Percentiles rank a stretch among this genome's conserved stretches.
Evolutionary conservation across 1,140 invertebrate genomes (phyloP).

Genomic region (Araneus ventricosus): DNA sequence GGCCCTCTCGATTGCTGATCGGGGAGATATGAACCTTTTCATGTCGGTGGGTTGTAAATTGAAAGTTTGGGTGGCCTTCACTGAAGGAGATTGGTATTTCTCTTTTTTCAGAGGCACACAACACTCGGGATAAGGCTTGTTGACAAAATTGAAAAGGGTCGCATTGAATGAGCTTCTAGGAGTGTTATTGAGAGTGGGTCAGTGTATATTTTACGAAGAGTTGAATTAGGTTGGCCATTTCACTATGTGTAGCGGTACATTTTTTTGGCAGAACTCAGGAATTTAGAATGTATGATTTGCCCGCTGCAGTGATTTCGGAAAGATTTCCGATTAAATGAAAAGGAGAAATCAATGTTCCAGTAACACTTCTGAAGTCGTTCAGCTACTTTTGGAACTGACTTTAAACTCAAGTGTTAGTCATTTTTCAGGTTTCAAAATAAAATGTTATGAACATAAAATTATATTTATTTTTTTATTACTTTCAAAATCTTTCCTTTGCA

Average conservation of each 20-base stretch:
- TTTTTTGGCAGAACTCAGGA: too few species aligned
- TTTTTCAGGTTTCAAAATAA: too few species aligned
- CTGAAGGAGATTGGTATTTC: neutral
- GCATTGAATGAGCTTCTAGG: neutral
- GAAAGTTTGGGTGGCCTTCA: constrained; percentile 38
- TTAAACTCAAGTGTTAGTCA: too few species aligned
- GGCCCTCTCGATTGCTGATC: neutral
- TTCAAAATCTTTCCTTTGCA: too few species aligned
- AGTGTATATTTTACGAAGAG: neutral
- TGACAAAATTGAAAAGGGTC: neutral
- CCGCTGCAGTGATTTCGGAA: too few species aligned
- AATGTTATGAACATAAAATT: too few species aligned
- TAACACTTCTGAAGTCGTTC: too few species aligned
- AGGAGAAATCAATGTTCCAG: too few species aligned
- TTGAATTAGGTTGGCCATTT: neutral
- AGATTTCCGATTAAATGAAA: too few species aligned
- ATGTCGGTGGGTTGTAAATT: neutral
- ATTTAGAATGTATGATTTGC: too few species aligned
- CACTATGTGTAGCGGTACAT: neutral
- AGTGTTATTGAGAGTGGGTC: neutral
- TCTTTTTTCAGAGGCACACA: neutral
- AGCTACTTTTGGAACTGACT: too few species aligned
- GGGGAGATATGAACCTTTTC: constrained; percentile 2
- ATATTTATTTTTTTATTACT: too few species aligned
- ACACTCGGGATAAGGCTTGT: neutral